Conservation (phyloP, 2,797 vertebrate genomes). For the Sebastes nivosus region DNA sequence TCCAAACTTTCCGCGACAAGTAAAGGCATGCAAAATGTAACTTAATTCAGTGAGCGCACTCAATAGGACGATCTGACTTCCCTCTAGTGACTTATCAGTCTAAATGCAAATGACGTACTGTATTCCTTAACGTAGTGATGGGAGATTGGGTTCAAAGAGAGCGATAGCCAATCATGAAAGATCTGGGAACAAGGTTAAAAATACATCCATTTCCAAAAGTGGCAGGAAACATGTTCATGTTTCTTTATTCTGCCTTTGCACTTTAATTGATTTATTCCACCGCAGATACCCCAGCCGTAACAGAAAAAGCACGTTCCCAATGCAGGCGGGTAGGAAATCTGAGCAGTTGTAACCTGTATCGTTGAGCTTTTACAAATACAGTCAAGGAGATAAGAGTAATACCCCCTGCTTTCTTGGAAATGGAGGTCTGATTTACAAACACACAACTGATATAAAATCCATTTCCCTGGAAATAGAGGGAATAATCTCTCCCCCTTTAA, state of each 20-base stretch:
- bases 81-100: conserved; percentile 35
- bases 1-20: conserved; percentile 12
- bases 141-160: conserved; percentile 46
- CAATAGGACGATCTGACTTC: conserved; percentile 28
- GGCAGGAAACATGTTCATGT: conserved; percentile 45
- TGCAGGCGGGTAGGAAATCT: conserved; percentile 66
- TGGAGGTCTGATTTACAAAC: conserved; percentile 77
- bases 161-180: conserved; percentile 36
- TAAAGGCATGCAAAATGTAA: conserved; percentile 25
- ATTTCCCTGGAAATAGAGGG: conserved; percentile 73
- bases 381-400: conserved; percentile 77
- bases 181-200: conserved; percentile 37
- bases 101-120: conserved; percentile 44
- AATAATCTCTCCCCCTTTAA: conserved; percentile 70
- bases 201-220: conserved; percentile 39
- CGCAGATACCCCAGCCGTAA: conserved; percentile 50
- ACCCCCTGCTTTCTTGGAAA: conserved; percentile 76
- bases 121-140: conserved; percentile 23
- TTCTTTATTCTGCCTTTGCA: conserved; percentile 47
- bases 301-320: conserved; percentile 57
- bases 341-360: conserved; percentile 73
- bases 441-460: conserved; percentile 77
- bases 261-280: conserved; percentile 75
- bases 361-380: conserved; percentile 73
- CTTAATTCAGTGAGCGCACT: conserved; percentile 28